These are phyloP conservation scores for Eonycteris spelaea DNA, from an alignment of 2,113 vertebrate species.

Conservation along the genomic window DNA sequence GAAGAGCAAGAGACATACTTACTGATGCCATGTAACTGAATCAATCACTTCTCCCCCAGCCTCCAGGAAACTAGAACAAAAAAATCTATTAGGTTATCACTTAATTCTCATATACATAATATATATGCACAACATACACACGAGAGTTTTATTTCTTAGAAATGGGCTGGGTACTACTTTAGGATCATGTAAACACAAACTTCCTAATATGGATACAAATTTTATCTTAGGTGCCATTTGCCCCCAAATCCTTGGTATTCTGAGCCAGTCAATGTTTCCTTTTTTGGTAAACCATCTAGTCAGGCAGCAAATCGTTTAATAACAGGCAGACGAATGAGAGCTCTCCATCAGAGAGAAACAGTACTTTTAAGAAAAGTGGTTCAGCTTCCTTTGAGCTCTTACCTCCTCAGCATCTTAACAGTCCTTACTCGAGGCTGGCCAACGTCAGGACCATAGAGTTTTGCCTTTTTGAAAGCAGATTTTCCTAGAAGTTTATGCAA, in stretches of 20 bases:
- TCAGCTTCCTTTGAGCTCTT: slow-evolving; percentile 31
- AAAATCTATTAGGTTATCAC: not conserved
- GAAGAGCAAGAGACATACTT: slow-evolving; percentile 67
- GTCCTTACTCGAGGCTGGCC: slow-evolving; percentile 87
- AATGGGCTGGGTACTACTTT: not conserved
- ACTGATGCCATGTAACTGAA: slow-evolving; percentile 97
- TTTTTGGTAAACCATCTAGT: not conserved
- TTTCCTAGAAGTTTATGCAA: slow-evolving; percentile 85
- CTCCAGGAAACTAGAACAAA: slow-evolving; percentile 88
- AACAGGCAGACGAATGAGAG: not conserved
- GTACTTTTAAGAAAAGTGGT: not conserved
- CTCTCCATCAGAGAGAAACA: not conserved
- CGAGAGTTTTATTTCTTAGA: not conserved
- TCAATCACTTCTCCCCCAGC: slow-evolving; percentile 86
- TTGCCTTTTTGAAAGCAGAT: slow-evolving; percentile 82
- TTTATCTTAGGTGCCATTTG: not conserved
- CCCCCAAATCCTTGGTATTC: not conserved
- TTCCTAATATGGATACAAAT: not conserved
- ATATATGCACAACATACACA: not conserved
- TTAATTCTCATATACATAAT: not conserved
- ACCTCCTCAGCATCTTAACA: slow-evolving; percentile 87
- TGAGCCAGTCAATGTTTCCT: not conserved
- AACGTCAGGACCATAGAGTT: slow-evolving; percentile 92
- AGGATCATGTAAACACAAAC: not conserved
- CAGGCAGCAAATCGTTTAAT: not conserved